Evolutionary conservation across 2,797 vertebrate genomes (phyloP), one percentile per base, ranked within the genome.

Genomic region (Hydrocynus forskahlii): DNA sequence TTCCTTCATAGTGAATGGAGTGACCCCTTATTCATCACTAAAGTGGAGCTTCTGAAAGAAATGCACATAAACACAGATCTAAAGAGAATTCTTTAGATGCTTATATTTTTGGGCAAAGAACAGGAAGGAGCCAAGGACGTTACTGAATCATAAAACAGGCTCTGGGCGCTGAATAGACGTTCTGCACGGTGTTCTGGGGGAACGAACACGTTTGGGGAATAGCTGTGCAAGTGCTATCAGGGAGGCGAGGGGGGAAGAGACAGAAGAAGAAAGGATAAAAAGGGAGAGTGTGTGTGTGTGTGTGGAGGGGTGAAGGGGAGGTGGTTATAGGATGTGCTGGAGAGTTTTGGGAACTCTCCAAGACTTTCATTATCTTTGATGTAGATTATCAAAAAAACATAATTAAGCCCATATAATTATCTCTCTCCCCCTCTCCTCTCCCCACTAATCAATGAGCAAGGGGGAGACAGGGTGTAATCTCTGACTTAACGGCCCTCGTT

Each of bases 331-430:
- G 67, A 88, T 87, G 88, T 87, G 88, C 78, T 2, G 83, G 85
- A 91, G 90, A 91, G 86, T 89, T 91, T 91, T 91, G 92, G 90
- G 91, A 93, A 90, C 88, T 87, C 86, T 92, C 91, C 91, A 93
- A 93, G 90, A 92, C 90, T 92, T 92, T 93, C 89, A 93, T 93
- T 92, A 94, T 91, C 89, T 93, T 91, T 91, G 89, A 94, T 91
- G 90, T 85, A 90, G 92, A 93, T 90, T 82, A 93, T 93, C 91
- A 92, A 89, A 92, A 45, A 86, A 87, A 82, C 83, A 89, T 92
- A 93, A 94, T 93, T 92, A 93, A 87, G 87, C 85, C 89, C 91
- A 89, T 90, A 83, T 85, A 85, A 87, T 86, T 90, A 91, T 88
- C 76, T 48, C 29, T 81, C 78, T 73, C 86, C 80, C 82, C 81